Evolutionary conservation across 2,888 invertebrate species (phyloP).

Genomic region (Epinotia demarniana): DNA sequence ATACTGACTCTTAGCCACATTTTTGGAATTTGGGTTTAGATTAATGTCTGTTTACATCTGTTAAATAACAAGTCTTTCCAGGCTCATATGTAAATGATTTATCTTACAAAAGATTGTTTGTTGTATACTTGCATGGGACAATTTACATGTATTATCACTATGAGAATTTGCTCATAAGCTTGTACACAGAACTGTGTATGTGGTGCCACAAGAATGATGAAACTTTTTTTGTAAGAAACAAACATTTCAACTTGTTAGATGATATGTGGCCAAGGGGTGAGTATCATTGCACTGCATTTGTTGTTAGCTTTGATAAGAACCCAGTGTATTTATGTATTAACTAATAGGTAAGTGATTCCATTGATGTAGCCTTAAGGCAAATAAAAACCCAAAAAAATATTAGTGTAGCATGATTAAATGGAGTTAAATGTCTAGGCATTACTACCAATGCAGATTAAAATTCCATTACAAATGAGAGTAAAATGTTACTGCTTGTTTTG

Average conservation of each 20-base stretch:
- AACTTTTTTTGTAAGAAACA: too few species aligned
- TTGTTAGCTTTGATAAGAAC: conserved; percentile 47
- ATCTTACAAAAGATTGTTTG: neutral
- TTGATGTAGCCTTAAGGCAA: conserved; percentile 48
- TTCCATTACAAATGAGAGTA: conserved; percentile 8
- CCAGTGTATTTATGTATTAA: conserved; percentile 50
- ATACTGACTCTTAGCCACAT: conserved; percentile 30
- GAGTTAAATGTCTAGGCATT: conserved; percentile 7
- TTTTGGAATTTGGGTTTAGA: neutral
- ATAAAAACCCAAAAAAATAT: conserved; percentile 34
- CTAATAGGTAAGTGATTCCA: conserved; percentile 51
- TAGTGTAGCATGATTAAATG: conserved; percentile 8
- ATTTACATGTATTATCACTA: too few species aligned
- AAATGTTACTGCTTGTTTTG: conserved; percentile 10
- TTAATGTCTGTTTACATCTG: neutral
- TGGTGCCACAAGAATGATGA: too few species aligned
- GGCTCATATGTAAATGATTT: neutral
- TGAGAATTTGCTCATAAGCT: too few species aligned
- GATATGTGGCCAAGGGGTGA: neutral
- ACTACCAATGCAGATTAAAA: neutral
- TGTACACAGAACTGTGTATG: too few species aligned
- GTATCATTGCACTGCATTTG: conserved; percentile 56
- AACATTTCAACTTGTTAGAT: neutral
- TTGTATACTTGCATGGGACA: neutral
- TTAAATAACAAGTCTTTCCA: neutral